Evolutionary conservation across 2,113 vertebrate genomes (phyloP), one percentile per base, ranked within the genome.

Genomic region (Cebidichthys violaceus): DNA sequence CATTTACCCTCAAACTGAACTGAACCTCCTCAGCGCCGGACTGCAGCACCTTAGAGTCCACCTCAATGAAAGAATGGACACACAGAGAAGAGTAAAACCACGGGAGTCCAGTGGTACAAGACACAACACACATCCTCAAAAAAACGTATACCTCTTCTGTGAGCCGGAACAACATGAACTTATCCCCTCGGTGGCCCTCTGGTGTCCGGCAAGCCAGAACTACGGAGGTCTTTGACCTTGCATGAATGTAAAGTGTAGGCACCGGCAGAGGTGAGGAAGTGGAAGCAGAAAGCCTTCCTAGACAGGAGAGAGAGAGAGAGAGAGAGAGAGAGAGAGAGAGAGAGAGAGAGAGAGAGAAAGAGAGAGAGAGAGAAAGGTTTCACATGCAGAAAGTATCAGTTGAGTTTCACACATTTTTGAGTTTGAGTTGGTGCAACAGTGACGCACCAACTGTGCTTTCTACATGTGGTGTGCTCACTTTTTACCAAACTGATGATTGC

Each of bases 181-280:
- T 5, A 50, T 90, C 10, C 15, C 93, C 94, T 0, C 0, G 31
- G 9, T 90, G 75, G 59, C 93, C 92, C 9, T 22, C n/a, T 0
- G 95, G 90, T 39, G 87, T 86, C 13, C 9, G 75, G 31, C 95
- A 96, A 27, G 89, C 41, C 65, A 96, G 75, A 57, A 80, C 80
- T 50, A 90, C 71, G 0, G 43, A 61, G 73, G 75, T 80, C 14
- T 29, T 29, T 50, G 84, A 81, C 54, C 62, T 81, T 0, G 10
- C 65, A 9, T 52, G 14, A 29, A 89, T 70, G 62, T 79, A 13
- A 18, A 96, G 86, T 8, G 62, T 43, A 0, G 95, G 95, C 22
- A 81, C 27, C 0, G 76, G 91, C 50, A 74, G 78, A 41, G 54
- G 2, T 9, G 76, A 18, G 37, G 82, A 15, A 1, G 77, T 64